These are phyloP conservation scores for Phrynosoma platyrhinos DNA, from an alignment of 2,113 vertebrate species.

Conservation along the genomic window DNA sequence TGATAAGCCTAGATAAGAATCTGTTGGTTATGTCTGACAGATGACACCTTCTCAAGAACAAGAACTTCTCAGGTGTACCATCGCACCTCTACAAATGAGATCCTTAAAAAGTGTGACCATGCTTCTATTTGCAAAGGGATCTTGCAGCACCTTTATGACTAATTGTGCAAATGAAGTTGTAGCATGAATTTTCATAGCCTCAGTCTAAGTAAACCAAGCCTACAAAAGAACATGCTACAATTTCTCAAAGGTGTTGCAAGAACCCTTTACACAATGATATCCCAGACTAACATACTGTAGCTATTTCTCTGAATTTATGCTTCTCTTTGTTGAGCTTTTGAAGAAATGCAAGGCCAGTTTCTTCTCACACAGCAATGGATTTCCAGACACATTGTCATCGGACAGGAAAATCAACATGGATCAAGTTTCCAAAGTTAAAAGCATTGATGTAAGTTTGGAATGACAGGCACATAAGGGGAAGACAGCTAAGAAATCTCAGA, in stretches of 20 bases:
- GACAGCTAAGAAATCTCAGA: neutral
- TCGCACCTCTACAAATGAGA: neutral
- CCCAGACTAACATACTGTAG: too few relatives aligned
- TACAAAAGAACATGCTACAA: too few relatives aligned
- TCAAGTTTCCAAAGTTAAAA: conserved; percentile 22
- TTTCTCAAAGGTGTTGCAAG: too few relatives aligned
- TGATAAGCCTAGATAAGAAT: neutral
- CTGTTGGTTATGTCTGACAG: neutral
- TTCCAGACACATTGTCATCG: neutral
- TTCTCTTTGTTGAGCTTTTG: neutral
- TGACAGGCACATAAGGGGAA: neutral
- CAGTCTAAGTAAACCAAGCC: too few relatives aligned
- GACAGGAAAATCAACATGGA: neutral
- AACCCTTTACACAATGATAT: too few relatives aligned
- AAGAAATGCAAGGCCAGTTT: neutral
- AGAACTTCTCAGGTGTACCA: neutral
- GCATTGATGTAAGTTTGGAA: neutral
- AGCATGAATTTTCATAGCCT: too few relatives aligned
- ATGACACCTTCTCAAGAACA: neutral
- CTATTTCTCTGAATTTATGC: too few relatives aligned
- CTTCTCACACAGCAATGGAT: neutral
- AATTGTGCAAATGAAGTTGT: too few relatives aligned
- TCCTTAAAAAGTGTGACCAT: neutral
- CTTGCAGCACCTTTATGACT: too few relatives aligned
- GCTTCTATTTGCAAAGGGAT: too few relatives aligned